Base-by-base conservation (phyloP, 2,888 invertebrate species). In the Notodonta ziczac region DNA sequence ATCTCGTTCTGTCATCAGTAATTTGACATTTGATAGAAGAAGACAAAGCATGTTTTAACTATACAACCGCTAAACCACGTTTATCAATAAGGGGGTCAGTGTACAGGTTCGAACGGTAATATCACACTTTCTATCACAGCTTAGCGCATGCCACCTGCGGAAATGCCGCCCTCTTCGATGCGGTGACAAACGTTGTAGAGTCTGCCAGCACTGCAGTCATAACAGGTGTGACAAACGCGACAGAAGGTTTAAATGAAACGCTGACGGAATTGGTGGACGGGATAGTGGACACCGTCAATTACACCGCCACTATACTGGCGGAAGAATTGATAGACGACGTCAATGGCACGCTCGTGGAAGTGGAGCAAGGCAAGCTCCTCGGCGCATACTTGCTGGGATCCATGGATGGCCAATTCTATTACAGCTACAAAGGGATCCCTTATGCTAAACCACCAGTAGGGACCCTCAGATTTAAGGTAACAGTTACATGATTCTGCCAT, bases 381-480 rank as follows among this genome's bases (percentile, higher is more conserved):
- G 84, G 83, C 5, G 69, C 73, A 5, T 59, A 59, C 6, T 39
- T 76, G n/a, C 67, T 67, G n/a, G 59, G 75, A 59, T 66, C 77
- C 8, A 75, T 79, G 0, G 71, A 73, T 54, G 73, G 72, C 42
- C 73, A 77, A 0, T 24, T 62, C n/a, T 84, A 77, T 68, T 76
- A 73, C 66, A 83, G 82, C 68, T 84, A 83, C 60, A 82, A 82
- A 62, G 91, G 94, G n/a, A 88, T 94, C 53, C 94, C 94, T 2
- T 94, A 92, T 58, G 94, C 94, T 1, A 72, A 82, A 52, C 90
- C 94, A 14, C 94, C 94, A 2, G 35, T 94, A 1, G 89, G 88
- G 3, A 74, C 87, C 56, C 80, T 94, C 2, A 78, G 94, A 71
- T 94, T 94, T 69, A 84, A 89, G 89, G 94, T 94, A 7, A 50